Evolutionary conservation across 2,888 invertebrate species (phyloP), one percentile per base, ranked within the genome.

Genomic region (Drosophila kambysellisi): DNA sequence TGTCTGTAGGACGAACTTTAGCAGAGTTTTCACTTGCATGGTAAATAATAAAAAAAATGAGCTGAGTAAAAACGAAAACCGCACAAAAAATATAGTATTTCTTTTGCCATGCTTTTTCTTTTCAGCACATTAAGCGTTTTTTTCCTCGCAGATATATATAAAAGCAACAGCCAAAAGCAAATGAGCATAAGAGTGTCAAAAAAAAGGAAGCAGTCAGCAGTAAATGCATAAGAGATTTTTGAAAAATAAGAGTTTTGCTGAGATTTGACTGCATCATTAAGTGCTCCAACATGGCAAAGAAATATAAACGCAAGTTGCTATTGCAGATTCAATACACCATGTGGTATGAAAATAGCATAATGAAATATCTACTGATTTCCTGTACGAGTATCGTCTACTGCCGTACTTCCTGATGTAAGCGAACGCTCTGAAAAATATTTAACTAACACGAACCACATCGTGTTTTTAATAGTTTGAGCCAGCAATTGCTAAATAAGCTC

Each of bases 251-350:
- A 70, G 66, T 68, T 76, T 57, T 52, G 51, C 78, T 71, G 73
- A 70, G 74, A 83, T 83, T 78, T 82, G 72, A 83, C 66, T 81
- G 83, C 78, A 83, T 81, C 74, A 82, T 83, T 83, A 70, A 75
- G 70, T 77, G 61, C 62, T 54, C 29, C 41, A 52, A 35, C 48
- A 57, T 57, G 60, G 68, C 50, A 41, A 48, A 41, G 32, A 52
- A 51, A 52, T 64, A 56, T n/a, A n/a, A 52, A 15, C 56, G 17
- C 30, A 48, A 30, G 3, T 50, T 29, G 41, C 12, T n/a, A 54
- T 12, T 43, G 12, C 32, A 32, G 56, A 25, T 52, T 70, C 20
- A 33, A 25, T 61, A 37, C 8, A 9, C n/a, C 15, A 37, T 35
- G 15, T 35, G 17, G 11, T 15, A 39, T 46, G 39, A 33, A 29